These are phyloP conservation scores for Ceratina calcarata DNA, from an alignment of 1,140 invertebrate genomes.

Conservation along the genomic window DNA sequence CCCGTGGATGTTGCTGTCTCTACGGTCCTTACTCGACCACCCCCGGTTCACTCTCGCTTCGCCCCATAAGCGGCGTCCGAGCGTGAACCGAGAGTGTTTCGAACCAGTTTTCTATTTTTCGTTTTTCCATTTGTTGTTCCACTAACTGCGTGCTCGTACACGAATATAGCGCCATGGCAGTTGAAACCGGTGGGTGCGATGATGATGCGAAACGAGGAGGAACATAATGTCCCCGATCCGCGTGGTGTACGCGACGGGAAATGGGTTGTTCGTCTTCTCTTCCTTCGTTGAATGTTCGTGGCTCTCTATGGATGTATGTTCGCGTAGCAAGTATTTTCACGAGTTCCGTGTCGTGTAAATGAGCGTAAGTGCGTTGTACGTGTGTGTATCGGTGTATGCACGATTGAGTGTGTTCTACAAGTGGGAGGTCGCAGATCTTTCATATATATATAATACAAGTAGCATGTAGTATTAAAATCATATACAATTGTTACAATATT, in stretches of 20 bases:
- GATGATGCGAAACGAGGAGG: conserved; percentile 15
- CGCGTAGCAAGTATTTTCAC: conserved; percentile 29
- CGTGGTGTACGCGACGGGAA: conserved; percentile 5
- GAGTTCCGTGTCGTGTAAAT: conserved; percentile 33
- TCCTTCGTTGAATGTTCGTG: conserved; percentile 12
- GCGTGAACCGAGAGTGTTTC: neutral
- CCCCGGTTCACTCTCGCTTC: neutral
- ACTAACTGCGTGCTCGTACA: conserved; percentile 69
- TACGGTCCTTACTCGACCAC: neutral
- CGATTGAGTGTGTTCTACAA: conserved; percentile 73
- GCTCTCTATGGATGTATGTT: conserved; percentile 7
- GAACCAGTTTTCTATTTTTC: conserved; percentile 28
- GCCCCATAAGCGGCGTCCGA: neutral
- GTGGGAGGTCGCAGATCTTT: conserved; percentile 80
- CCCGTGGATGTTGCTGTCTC: conserved; percentile 71
- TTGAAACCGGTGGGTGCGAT: conserved; percentile 70
- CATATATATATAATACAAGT: conserved; percentile 81
- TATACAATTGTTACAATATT: conserved; percentile 82
- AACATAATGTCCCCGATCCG: neutral
- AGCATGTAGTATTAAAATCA: conserved; percentile 81
- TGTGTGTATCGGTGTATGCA: conserved; percentile 44
- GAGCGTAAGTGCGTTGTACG: conserved; percentile 36
- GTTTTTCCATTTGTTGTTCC: conserved; percentile 50
- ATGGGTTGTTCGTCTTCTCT: neutral
- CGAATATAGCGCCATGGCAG: conserved; percentile 75